A percentile compares a stretch with the other conserved stretches of the same genome.
Evolutionary conservation across 2,797 vertebrate genomes (phyloP).

Genomic region (Channallabes apus): DNA sequence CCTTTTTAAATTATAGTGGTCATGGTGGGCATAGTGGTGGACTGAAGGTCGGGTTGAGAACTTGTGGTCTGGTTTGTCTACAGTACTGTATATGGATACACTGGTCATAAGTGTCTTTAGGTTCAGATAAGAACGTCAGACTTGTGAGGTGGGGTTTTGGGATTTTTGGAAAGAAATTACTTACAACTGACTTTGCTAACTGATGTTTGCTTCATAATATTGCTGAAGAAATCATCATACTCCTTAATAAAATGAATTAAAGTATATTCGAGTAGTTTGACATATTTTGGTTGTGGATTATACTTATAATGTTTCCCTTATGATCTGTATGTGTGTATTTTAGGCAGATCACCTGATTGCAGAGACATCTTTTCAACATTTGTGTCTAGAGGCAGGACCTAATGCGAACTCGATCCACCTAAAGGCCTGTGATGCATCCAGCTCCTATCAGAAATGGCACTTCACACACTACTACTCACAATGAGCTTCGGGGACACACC

Average conservation of each 20-base stretch:
- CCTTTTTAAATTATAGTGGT: too few species aligned
- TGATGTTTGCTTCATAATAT: background rate
- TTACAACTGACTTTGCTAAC: background rate
- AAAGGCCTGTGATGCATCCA: constrained; percentile 73
- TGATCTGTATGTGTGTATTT: constrained; percentile 25
- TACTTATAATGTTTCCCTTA: background rate
- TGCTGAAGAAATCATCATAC: background rate
- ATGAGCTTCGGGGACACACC: constrained; percentile 56
- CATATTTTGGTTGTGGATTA: background rate
- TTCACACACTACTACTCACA: constrained; percentile 81
- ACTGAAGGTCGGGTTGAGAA: too few species aligned
- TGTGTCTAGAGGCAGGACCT: constrained; percentile 80
- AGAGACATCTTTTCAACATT: constrained; percentile 42
- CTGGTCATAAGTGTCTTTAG: background rate
- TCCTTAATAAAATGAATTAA: background rate
- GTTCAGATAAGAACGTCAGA: background rate
- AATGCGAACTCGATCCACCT: constrained; percentile 63
- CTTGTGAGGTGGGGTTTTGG: background rate
- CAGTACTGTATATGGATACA: background rate
- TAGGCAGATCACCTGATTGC: constrained; percentile 82
- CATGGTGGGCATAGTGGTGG: too few species aligned
- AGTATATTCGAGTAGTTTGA: background rate
- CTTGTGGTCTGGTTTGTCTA: too few species aligned
- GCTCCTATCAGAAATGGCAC: constrained; percentile 85
- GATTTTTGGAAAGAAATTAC: background rate